These are phyloP conservation scores for Balanococcus diminutus DNA, from an alignment of 2,888 invertebrate genomes.

Conservation along the genomic window DNA sequence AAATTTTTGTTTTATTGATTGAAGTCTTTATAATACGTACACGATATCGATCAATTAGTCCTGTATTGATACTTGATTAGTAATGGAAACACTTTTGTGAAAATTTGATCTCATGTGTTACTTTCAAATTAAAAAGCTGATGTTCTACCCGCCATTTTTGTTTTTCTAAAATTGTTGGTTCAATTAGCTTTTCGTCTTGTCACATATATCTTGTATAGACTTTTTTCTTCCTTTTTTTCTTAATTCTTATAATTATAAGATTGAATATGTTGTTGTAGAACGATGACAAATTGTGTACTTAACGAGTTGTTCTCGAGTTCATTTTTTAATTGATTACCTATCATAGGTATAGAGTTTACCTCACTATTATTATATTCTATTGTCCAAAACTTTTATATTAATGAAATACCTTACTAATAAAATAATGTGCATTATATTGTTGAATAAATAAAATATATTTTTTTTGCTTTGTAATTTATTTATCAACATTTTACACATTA, in stretches of 20 bases:
- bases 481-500: background rate
- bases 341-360: background rate
- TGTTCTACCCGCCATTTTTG: background rate
- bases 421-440: background rate
- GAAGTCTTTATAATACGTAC: too few species aligned
- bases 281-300: too few species aligned
- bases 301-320: background rate
- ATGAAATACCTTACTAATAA: background rate
- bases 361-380: background rate
- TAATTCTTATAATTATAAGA: too few species aligned
- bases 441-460: background rate
- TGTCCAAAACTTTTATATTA: background rate
- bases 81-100: background rate
- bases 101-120: conserved; percentile 1
- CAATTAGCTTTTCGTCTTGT: background rate
- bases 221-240: too few species aligned
- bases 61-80: background rate
- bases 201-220: too few species aligned
- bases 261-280: too few species aligned
- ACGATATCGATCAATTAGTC: too few species aligned
- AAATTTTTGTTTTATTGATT: too few species aligned
- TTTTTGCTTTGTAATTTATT: background rate
- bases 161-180: background rate
- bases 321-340: background rate
- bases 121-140: background rate